Conservation (phyloP, 2,888 invertebrate genomes). For the Brachylomia viminalis region DNA sequence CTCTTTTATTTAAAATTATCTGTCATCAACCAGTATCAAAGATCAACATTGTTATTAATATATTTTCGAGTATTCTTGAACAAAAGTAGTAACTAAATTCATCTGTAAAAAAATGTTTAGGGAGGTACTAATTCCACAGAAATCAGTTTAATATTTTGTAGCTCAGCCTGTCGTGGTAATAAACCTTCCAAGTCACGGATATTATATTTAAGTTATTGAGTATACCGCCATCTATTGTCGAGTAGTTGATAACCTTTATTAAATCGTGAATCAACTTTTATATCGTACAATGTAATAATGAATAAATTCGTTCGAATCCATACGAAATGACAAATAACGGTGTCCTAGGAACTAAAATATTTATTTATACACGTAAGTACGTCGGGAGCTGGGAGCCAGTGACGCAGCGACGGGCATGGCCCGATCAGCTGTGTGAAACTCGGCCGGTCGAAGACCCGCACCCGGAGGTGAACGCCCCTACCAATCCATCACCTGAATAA, state of each 20-base stretch:
- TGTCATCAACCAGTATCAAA: conserved; percentile 32
- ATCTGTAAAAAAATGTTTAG: neutral
- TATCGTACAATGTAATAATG: neutral
- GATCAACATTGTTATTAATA: neutral
- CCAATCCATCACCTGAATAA: conserved; percentile 85
- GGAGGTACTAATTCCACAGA: neutral
- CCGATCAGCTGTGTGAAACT: conserved; percentile 87
- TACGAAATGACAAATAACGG: conserved; percentile 70
- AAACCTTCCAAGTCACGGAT: neutral
- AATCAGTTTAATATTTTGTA: neutral
- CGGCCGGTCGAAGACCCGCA: conserved; percentile 87
- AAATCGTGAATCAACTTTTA: neutral
- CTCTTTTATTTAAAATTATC: neutral
- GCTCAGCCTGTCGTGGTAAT: no score
- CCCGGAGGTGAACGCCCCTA: conserved; percentile 81
- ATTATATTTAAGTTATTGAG: conserved; percentile 9
- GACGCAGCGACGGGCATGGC: conserved; percentile 64
- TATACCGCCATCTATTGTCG: conserved; percentile 69
- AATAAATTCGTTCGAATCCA: conserved; percentile 26
- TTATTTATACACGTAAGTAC: conserved; percentile 74
- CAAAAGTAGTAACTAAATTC: neutral
- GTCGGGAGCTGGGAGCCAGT: conserved; percentile 68
- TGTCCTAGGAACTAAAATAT: conserved; percentile 70
- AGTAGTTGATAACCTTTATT: conserved; percentile 60
- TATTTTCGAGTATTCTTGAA: neutral